Conservation (phyloP, 1,140 invertebrate genomes). For the Neuroterus valhalla region DNA sequence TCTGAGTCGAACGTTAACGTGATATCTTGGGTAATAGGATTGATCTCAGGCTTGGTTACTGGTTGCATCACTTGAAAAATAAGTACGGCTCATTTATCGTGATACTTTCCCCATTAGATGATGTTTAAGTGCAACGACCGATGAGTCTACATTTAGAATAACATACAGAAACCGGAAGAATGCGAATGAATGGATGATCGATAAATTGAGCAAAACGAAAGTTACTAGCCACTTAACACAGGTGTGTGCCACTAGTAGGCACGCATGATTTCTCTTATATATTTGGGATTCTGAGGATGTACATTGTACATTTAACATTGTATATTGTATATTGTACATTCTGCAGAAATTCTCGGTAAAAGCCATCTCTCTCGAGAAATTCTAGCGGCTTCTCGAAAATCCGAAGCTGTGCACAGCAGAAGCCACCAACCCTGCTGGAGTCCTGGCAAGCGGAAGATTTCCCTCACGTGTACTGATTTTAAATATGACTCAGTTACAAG, state of each 20-base stretch:
- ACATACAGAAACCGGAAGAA: slow-evolving; percentile 15
- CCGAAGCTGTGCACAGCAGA: not conserved
- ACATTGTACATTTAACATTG: slow-evolving; percentile 31
- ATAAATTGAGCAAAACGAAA: slow-evolving; percentile 20
- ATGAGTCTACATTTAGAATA: not conserved
- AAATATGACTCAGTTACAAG: not conserved
- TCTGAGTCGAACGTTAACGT: not conserved
- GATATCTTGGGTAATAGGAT: not conserved
- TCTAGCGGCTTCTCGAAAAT: not conserved
- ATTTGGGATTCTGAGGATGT: slow-evolving; percentile 54
- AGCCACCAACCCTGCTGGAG: slow-evolving; percentile 12
- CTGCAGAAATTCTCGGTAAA: too few species aligned
- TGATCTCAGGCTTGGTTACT: not conserved
- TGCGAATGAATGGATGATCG: not conserved
- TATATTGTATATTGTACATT: too few species aligned
- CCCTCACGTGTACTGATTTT: not conserved
- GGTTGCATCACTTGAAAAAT: slow-evolving; percentile 6
- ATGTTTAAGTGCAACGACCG: not conserved
- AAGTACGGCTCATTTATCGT: not conserved
- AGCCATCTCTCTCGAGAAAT: not conserved
- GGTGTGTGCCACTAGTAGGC: slow-evolving; percentile 47
- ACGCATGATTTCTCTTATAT: slow-evolving; percentile 61
- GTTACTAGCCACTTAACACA: slow-evolving; percentile 34
- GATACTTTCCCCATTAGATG: not conserved
- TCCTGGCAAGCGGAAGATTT: not conserved